These are phyloP conservation scores for Atherinosoma microstoma DNA, from an alignment of 2,797 vertebrate species.

Conservation along the genomic window DNA sequence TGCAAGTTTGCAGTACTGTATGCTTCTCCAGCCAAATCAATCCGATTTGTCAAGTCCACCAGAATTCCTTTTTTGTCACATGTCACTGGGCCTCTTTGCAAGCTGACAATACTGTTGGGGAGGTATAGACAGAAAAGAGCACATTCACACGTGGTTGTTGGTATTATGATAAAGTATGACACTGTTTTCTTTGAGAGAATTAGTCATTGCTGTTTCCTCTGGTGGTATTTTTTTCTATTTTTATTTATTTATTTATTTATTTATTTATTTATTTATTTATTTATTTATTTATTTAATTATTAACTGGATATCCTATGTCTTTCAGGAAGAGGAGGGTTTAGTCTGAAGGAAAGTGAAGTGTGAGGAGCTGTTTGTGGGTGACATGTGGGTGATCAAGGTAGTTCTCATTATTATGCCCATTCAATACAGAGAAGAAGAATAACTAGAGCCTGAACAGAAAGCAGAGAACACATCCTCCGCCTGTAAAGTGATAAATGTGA, in stretches of 20 bases:
- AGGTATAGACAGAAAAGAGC: slow-evolving; percentile 38
- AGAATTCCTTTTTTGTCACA: slow-evolving; percentile 33
- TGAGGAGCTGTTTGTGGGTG: slow-evolving; percentile 32
- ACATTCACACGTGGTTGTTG: slow-evolving; percentile 24
- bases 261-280: too few relatives aligned
- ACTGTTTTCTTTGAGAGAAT: slow-evolving; percentile 60
- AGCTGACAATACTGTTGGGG: slow-evolving; percentile 30
- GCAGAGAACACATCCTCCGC: slow-evolving; percentile 18
- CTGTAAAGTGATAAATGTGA: slow-evolving; percentile 23
- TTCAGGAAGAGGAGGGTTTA: slow-evolving; percentile 42
- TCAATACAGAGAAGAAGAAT: slow-evolving; percentile 35
- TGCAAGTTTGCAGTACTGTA: slow-evolving; percentile 5
- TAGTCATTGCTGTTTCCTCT: slow-evolving; percentile 47
- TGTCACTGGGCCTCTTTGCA: slow-evolving; percentile 24
- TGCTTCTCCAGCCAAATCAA: slow-evolving; percentile 28
- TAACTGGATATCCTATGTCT: slow-evolving; percentile 29
- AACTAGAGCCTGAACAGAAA: slow-evolving; percentile 26
- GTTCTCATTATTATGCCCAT: slow-evolving; percentile 23
- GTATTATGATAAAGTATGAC: slow-evolving; percentile 47
- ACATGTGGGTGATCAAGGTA: slow-evolving; percentile 56
- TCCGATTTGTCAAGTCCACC: slow-evolving; percentile 51
- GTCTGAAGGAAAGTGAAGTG: slow-evolving; percentile 42
- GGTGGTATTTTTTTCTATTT: slow-evolving; percentile 38
- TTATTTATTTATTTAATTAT: slow-evolving; percentile 3
- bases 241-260: slow-evolving; percentile 3